Base-by-base conservation (phyloP, 2,797 vertebrate species). In the Peromyscus eremicus region DNA sequence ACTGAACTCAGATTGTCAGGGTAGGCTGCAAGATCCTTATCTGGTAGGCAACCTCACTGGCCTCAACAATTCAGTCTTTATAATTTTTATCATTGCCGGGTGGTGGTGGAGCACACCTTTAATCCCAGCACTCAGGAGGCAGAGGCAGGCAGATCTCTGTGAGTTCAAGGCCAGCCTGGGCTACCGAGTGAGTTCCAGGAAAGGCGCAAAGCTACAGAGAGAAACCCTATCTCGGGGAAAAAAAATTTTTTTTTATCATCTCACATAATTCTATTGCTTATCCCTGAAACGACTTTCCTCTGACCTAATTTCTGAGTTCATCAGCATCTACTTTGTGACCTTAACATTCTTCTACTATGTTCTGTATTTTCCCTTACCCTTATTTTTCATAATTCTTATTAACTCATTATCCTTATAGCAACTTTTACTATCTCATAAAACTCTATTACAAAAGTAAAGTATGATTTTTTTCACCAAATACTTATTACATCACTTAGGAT, bases 361-460 rank as follows among this genome's bases (percentile, higher is more conserved):
- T 86, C 43, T 66, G 34, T 29, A 91, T 90, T 32, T 23, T 62
- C 40, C 12, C 29, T 13, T 34, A 92, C 2, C 7, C 17, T 85
- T 73, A 88, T 79, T 32, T 84, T 84, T 75, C 52, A 83, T 5
- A 92, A 84, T 46, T 94, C 37, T 85, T 55, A 40, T 73, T 57
- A 40, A 21, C 37, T 73, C 37, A 60, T 76, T 64, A 87, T 75
- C 49, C 23, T 90, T 68, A 73, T 4, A 94, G 29, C 29, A 80
- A 79, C 1, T 70, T 91, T 89, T 92, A 97, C 21, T 91, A 68
- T 23, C 46, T 14, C 34, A 90, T 8, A 13, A 71, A 96, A 94
- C 4, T 70, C 10, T 84, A 92, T 21, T 66, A 94, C 32, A 16
- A 95, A 2, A 23, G 4, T 37, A 95, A 95, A 84, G 89, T 14